Base-by-base conservation (phyloP, 92 coral and sea anemone species). In the Zoanthus sociatus region DNA sequence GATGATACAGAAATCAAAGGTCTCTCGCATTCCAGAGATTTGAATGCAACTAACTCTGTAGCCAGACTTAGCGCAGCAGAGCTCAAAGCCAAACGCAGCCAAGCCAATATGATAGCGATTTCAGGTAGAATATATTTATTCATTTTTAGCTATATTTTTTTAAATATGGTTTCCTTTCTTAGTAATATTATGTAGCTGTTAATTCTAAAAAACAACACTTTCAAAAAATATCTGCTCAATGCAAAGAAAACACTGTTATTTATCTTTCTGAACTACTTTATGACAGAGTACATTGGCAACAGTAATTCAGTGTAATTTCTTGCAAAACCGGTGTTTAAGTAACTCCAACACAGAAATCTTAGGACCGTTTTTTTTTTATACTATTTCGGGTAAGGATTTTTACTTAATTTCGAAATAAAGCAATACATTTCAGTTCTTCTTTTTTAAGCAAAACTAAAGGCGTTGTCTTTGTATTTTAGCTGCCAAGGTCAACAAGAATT, bases 1-100 rank as follows among this genome's bases (percentile, higher is more conserved):
- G 85, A 64, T 47, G 75, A 64, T 60, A 11, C 54, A 8, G 61
- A 46, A 5, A 16, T 47, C 13, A 67, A 81, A 81, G 15, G 73
- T 60, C 7, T 12, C 75, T 81, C 63, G 13, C 73, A 81, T 81
- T 81, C 75, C 85, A 46, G 11, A 64, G 75, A 26, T 64, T 81
- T 64, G 12, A 50, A 21, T 50, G 58, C 44, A 10, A 64, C 9
- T 21, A 64, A 51, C 12, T 18, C 85, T 18, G 75, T 15, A 5
- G 4, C 44, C 12, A 45, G 56, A 3, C 8, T 26, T 1, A 46
- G 42, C 18, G 21, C 21, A 26, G 9, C 30, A 10, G 61, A 81
- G n/a, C 58, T 66, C 58, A 33, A 45, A 3, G 75, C 33, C 4
- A 66, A 20, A 14, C 20, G 18, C 6, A 12, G 75, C 75, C 51